Evolutionary conservation across 2,113 vertebrate species (phyloP), one percentile per base, ranked within the genome.

Genomic region (Carassius auratus): DNA sequence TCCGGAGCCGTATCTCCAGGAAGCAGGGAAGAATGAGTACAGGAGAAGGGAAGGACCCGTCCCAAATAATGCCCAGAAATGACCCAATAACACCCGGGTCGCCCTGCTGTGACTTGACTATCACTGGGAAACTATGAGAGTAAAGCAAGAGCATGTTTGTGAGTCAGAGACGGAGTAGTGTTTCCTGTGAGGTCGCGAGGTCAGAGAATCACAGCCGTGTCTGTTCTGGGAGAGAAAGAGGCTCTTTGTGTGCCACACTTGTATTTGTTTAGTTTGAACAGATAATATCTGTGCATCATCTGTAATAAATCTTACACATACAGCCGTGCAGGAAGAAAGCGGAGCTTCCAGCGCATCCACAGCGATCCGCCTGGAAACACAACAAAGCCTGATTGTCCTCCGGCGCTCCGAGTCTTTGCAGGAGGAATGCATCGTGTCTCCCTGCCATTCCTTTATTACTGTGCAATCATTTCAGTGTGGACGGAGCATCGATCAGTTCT

Each of bases 31-130:
- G 85, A 81, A 64, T 84, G 85, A 48, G 78, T 10, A 71, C 42
- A 30, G 69, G 42, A 36, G 81, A 45, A 23, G 50, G 61, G 30
- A 64, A 17, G 26, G 48, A 87, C 3, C 33, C 86, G 48, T 87
- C 81, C 79, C 55, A 85, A 85, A 84, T 87, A 88, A 90, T 83
- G 84, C 89, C 88, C 89, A 91, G 88, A 90, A 87, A 83, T 85
- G 88, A 90, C 90, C 86, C 86, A 79, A 88, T 74, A 84, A 79
- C 62, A 42, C 26, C 3, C 26, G 26, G 26, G 26, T 33, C 26
- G 4, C 74, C 13, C 69, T 1, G 2, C 9, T 10, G 36, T 2
- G 33, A 8, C 15, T 68, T 1, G 3, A 69, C 1, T 5, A 8
- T 0, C 66, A 19, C 8, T 21, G 17, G 4, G 17, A 38, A 0